Evolutionary conservation across 2,797 vertebrate genomes (phyloP), one percentile per base, ranked within the genome.

Genomic region (Acipenser ruthenus): DNA sequence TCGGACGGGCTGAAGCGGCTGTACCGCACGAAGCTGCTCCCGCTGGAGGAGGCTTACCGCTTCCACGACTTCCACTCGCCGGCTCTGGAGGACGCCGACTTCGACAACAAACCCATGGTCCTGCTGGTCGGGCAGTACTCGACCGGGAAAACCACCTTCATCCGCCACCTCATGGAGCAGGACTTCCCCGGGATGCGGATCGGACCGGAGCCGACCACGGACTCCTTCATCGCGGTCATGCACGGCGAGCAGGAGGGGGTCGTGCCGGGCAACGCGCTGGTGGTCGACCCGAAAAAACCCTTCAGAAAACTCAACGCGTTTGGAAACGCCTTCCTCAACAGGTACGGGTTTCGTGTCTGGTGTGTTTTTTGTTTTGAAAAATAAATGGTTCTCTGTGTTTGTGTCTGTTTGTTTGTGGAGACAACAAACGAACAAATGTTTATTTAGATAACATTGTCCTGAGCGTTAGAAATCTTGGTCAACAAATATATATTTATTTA

Each of bases 51-150:
- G 87, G 74, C 90, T 50, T 95, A 96, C 77, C 91, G 92, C 65
- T 96, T 96, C 89, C 94, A 96, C 74, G 94, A 96, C 72, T 96
- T 96, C 89, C 94, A 96, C 84, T 96, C 94, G 64, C 93, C 94
- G 0, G 93, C 94, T 0, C 88, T 96, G 69, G 94, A 96, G 80
- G 93, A 95, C 74, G 94, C 94, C 49, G 94, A 96, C 86, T 96
- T 96, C 85, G 92, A 95, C 79, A 96, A 95, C 86, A 96, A 96
- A 83, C 94, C 94, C 61, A 96, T 95, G 94, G 93, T 96, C 62
- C 92, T 96, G 11, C 83, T 96, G 72, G 94, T 96, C 73, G 94
- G 94, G 10, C 94, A 96, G 86, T 96, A 96, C 81, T 95, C 93
- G 56, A 96, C 94, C 55, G 94, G 94, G 12, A 96, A 96, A 83